A percentile compares a stretch with the other conserved stretches of the same genome.
Evolutionary conservation across 2,797 vertebrate species (phyloP).

Genomic region (Xenopus petersii): DNA sequence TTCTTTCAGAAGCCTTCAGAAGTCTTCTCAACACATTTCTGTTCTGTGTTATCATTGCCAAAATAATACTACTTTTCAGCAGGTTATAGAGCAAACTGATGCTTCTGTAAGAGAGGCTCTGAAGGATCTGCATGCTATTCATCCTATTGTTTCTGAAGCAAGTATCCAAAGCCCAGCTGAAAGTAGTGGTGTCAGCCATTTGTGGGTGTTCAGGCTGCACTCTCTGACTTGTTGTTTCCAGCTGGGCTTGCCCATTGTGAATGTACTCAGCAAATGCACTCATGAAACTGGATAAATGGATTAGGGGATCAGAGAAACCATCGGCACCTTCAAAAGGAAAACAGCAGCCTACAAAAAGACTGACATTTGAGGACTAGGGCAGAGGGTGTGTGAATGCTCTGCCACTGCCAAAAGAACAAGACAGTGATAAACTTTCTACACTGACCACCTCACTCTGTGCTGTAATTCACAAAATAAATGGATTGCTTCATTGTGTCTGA

Average conservation of each 20-base stretch:
- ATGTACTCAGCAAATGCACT: conserved; percentile 67
- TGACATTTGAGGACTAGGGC: conserved; percentile 71
- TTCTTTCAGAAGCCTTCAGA: background rate
- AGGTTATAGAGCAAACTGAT: conserved; percentile 30
- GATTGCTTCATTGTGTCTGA: conserved; percentile 77
- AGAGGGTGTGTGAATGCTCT: conserved; percentile 74
- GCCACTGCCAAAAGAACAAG: conserved; percentile 80
- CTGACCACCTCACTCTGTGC: conserved; percentile 67
- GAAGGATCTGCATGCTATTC: conserved; percentile 48
- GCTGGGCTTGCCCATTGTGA: conserved; percentile 72
- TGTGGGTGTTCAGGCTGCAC: conserved; percentile 64
- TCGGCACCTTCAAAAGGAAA: conserved; percentile 71
- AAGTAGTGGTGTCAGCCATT: conserved; percentile 56
- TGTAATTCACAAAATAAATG: conserved; percentile 81
- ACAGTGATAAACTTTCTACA: conserved; percentile 87
- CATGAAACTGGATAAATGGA: conserved; percentile 82
- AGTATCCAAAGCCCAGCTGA: conserved; percentile 58
- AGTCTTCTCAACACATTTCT: conserved; percentile 42
- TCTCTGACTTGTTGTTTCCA: conserved; percentile 61
- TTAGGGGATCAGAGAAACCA: conserved; percentile 77
- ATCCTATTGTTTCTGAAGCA: conserved; percentile 57
- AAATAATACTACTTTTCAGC: conserved; percentile 46
- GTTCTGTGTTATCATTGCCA: conserved; percentile 3
- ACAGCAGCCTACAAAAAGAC: conserved; percentile 60
- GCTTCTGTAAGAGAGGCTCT: conserved; percentile 17